Evolutionary conservation across 2,797 vertebrate species (phyloP), one percentile per base, ranked within the genome.

Genomic region (Helarctos malayanus): DNA sequence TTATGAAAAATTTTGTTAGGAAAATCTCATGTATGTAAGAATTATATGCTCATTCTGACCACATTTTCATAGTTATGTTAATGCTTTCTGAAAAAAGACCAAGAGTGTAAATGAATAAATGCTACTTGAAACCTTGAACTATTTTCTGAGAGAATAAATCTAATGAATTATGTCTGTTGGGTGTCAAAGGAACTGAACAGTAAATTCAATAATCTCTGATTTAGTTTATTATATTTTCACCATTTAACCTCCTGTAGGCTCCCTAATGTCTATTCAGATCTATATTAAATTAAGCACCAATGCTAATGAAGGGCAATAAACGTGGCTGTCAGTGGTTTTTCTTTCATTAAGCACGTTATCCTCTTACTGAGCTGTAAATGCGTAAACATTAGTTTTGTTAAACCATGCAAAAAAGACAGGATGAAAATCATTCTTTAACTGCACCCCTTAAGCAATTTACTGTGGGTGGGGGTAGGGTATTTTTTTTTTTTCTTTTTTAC

Each of bases 331-430:
- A 99, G 99, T 99, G 98, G 98, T 99, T 99, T 99, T 99, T 99
- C 99, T 99, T 99, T 99, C 99, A 99, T 99, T 99, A 99, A 98
- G 99, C 99, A 99, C 99, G 99, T 99, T 99, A 99, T 99, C 98
- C 98, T 99, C 98, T 99, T 98, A 99, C 99, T 99, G 98, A 99
- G 99, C 98, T 99, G 98, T 97, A 99, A 99, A 99, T 98, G 98
- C 98, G 98, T 99, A 99, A 99, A 99, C 99, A 99, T 99, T 99
- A 98, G 99, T 99, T 99, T 99, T 99, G 98, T 98, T 98, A 98
- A 99, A 98, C 98, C 98, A 98, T 98, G 99, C 99, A 99, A 99
- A 99, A 97, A 99, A 98, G 98, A 97, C 98, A 97, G 98, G 98
- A 98, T 47, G 97, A 98, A 98, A 99, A 99, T 98, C 7, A 98